These are phyloP conservation scores for Coturnix japonica DNA, from an alignment of 2,113 vertebrate genomes.

Conservation along the genomic window DNA sequence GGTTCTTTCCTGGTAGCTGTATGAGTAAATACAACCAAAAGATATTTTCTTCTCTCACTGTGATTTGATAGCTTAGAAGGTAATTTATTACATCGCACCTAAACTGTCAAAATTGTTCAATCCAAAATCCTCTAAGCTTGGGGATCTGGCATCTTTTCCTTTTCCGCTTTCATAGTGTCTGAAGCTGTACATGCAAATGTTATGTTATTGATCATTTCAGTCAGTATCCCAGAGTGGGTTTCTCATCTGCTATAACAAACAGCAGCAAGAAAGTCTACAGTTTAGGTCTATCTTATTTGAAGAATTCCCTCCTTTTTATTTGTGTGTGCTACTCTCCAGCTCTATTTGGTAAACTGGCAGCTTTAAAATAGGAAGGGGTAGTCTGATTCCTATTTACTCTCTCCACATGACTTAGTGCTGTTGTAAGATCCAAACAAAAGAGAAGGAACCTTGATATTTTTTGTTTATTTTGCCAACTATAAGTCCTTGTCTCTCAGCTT, in stretches of 20 bases:
- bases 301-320: not conserved
- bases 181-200: not conserved
- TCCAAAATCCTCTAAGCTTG: not conserved
- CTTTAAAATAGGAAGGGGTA: not conserved
- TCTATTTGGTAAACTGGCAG: not conserved
- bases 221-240: not conserved
- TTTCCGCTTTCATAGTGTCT: not conserved
- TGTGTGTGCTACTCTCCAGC: not conserved
- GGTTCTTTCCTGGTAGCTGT: not conserved
- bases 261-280: not conserved
- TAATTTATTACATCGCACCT: not conserved
- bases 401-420: not conserved
- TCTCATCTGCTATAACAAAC: not conserved
- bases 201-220: not conserved
- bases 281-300: not conserved
- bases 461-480: not conserved
- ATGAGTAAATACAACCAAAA: not conserved
- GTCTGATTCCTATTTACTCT: not conserved
- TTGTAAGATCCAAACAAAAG: not conserved
- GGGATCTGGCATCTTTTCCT: not conserved
- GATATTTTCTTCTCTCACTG: not conserved
- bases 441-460: not conserved
- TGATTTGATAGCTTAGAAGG: not conserved
- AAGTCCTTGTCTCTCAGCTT: not conserved
- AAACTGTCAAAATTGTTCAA: not conserved